These are phyloP conservation scores for Philypnodon macrostomus DNA, from an alignment of 2,797 vertebrate species.

Conservation along the genomic window DNA sequence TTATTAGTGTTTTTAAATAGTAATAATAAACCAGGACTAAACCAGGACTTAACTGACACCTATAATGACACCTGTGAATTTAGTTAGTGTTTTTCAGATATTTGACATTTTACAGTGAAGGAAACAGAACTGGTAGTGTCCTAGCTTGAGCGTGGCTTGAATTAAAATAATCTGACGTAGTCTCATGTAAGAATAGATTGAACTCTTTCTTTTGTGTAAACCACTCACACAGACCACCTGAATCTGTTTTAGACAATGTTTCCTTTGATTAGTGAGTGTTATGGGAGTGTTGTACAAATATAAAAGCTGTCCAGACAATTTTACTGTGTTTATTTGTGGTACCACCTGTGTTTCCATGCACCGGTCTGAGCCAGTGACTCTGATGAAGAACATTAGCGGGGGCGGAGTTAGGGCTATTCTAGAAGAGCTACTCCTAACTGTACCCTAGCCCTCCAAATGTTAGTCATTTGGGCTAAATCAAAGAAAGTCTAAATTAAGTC, in stretches of 20 bases:
- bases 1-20: too few species aligned
- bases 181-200: slow-evolving; percentile 60
- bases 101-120: too few species aligned
- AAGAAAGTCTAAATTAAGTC: too few species aligned
- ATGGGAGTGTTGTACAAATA: slow-evolving; percentile 66
- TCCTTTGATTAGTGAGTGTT: slow-evolving; percentile 75
- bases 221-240: slow-evolving; percentile 57
- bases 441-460: too few species aligned
- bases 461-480: too few species aligned
- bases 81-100: too few species aligned
- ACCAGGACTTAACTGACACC: too few species aligned
- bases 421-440: too few species aligned
- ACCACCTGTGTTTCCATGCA: slow-evolving; percentile 74
- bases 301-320: slow-evolving; percentile 65
- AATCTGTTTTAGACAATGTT: slow-evolving; percentile 69
- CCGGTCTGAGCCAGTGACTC: slow-evolving; percentile 48
- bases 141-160: slow-evolving; percentile 64
- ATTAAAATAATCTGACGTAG: slow-evolving; percentile 58
- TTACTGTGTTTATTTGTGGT: slow-evolving; percentile 72
- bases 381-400: slow-evolving; percentile 57
- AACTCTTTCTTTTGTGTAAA: slow-evolving; percentile 23
- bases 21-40: too few species aligned
- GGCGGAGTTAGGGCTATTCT: too few species aligned
- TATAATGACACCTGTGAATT: too few species aligned
- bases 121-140: too few species aligned